Evolutionary conservation across 2,888 invertebrate species (phyloP), one percentile per base, ranked within the genome.

Genomic region (Graphium colonna): DNA sequence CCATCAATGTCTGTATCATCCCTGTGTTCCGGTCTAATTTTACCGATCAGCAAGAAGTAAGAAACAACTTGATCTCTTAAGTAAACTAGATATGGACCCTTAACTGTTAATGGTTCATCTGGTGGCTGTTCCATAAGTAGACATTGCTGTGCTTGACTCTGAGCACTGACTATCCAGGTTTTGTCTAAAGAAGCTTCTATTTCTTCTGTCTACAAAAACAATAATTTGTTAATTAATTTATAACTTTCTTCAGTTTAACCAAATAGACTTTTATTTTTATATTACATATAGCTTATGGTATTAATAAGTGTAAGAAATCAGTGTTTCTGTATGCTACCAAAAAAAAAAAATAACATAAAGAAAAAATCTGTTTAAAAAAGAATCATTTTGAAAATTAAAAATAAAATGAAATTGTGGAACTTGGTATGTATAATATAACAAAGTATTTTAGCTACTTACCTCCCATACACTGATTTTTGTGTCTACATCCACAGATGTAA

Each of bases 101-200:
- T 95, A 1, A 98, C 95, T 67, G 92, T 94, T 28, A 98, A 75
- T 0, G 93, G 94, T 63, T 91, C 90, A 62, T 91, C 83, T 56
- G 63, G 74, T 54, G 62, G 92, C 71, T 82, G 96, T 50, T 92
- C 89, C 0, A 82, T 77, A 10, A 98, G 73, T 5, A 98, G 82
- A 42, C 92, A 79, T 63, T 91, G 90, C 73, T 98, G 98, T 0
- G 84, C 85, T 7, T 92, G 91, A 79, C 96, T 95, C 77, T 97
- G 97, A 0, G 94, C 95, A 73, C 95, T 96, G 0, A 97, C 95
- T 60, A 98, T 93, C 96, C 98, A 98, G 0, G 98, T 98, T 65
- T 96, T 92, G 69, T 98, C 97, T 38, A 95, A 71, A 0, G 95
- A 92, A 65, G 95, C 94, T 63, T 92, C 91, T 50, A 97, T 90